These are phyloP conservation scores for Gasterosteus nipponicus DNA, from an alignment of 2,113 vertebrate species.

Conservation along the genomic window DNA sequence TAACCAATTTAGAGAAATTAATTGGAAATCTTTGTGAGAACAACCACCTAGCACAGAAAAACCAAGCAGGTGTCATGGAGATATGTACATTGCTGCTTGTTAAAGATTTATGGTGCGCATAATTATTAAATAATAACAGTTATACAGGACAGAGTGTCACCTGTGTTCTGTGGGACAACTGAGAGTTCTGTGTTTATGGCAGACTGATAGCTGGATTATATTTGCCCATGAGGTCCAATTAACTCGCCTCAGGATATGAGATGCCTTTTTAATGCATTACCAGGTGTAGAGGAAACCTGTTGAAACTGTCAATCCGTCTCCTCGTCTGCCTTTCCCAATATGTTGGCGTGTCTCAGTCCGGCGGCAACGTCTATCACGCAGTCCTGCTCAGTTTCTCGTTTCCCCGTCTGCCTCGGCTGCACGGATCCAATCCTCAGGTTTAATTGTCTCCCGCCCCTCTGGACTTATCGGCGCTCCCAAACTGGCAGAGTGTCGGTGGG, in stretches of 20 bases:
- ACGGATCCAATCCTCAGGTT: slow-evolving; percentile 53
- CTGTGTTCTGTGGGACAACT: not conserved
- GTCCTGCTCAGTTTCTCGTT: not conserved
- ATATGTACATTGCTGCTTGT: not conserved
- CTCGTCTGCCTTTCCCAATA: slow-evolving; percentile 2
- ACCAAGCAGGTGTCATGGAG: not conserved
- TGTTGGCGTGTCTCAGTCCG: not conserved
- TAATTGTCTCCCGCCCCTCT: slow-evolving; percentile 62
- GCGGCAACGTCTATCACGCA: not conserved
- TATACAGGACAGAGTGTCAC: not conserved
- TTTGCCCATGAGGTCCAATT: slow-evolving; percentile 18
- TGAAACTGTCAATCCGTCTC: slow-evolving; percentile 36
- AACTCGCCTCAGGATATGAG: slow-evolving; percentile 20
- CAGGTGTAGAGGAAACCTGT: slow-evolving; percentile 37
- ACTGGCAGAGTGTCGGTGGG: slow-evolving; percentile 36
- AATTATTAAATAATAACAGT: not conserved
- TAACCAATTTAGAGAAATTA: not conserved
- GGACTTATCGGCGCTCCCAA: slow-evolving; percentile 25
- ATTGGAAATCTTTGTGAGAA: not conserved
- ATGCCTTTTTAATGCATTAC: slow-evolving; percentile 23
- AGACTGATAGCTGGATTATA: slow-evolving; percentile 14
- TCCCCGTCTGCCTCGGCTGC: slow-evolving; percentile 8
- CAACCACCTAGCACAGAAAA: not conserved
- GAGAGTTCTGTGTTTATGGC: not conserved
- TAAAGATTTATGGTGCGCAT: not conserved